phyloP scores from a whole-genome alignment of 2,797 vertebrate genomes.

The Chanos chanos region DNA sequence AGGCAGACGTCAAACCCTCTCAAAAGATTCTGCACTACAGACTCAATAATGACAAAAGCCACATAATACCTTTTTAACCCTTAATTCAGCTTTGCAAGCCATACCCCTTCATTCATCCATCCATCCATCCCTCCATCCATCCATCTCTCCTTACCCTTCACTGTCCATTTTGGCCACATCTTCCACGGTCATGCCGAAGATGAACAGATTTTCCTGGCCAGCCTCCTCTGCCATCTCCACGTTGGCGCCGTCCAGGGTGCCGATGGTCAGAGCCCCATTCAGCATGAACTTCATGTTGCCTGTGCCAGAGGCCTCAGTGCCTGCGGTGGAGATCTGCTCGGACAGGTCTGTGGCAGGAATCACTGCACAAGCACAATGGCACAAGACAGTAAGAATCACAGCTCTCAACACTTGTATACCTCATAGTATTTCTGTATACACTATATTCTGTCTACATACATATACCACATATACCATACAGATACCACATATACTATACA shows the following conservation, averaged over 20 bases:
- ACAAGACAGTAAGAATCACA: no score
- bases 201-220: constrained; percentile 91
- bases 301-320: constrained; percentile 91
- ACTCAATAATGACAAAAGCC: no score
- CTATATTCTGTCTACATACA: no score
- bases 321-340: constrained; percentile 95
- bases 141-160: constrained; percentile 72
- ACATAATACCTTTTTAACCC: no score
- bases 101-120: no score
- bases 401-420: no score
- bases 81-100: no score
- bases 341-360: constrained; percentile 95
- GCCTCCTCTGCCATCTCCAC: constrained; percentile 98
- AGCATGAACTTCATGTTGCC: constrained; percentile 99
- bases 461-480: no score
- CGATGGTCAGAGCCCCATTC: constrained; percentile 93
- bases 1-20: no score
- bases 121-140: neutral
- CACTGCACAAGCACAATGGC: constrained; percentile 68
- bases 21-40: no score
- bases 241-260: constrained; percentile 96
- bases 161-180: constrained; percentile 84
- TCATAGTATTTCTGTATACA: no score
- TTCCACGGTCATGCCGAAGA: constrained; percentile 92
- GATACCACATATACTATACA: no score